These are phyloP conservation scores for Callyntrura guangdongensis DNA, from an alignment of 2,888 invertebrate genomes.

Conservation along the genomic window DNA sequence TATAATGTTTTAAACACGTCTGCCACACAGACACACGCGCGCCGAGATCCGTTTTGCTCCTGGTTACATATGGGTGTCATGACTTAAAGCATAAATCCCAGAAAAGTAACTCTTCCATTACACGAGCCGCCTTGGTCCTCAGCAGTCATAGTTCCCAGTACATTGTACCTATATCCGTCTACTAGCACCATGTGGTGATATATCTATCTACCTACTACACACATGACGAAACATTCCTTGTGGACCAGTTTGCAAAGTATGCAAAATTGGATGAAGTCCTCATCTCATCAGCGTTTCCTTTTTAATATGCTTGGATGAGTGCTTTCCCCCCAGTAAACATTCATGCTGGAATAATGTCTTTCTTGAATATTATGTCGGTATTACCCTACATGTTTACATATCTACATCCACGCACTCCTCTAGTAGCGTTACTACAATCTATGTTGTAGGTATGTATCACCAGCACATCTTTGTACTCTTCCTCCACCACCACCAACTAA, in stretches of 20 bases:
- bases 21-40: not conserved
- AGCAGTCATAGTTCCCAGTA: not conserved
- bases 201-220: slow-evolving; percentile 42
- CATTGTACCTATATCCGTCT: not conserved
- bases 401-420: not conserved
- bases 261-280: slow-evolving; percentile 71
- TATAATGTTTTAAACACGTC: slow-evolving; percentile 13
- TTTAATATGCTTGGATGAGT: slow-evolving; percentile 69
- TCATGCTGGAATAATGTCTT: slow-evolving; percentile 3
- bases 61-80: slow-evolving; percentile 52
- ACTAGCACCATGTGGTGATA: not conserved
- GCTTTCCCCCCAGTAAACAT: slow-evolving; percentile 49
- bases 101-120: slow-evolving; percentile 57
- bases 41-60: slow-evolving; percentile 11
- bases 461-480: not conserved
- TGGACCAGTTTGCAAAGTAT: slow-evolving; percentile 70
- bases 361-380: not conserved
- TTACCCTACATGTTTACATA: not conserved
- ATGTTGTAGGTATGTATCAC: not conserved
- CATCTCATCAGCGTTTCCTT: slow-evolving; percentile 70
- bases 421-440: not conserved
- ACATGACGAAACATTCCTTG: slow-evolving; percentile 51
- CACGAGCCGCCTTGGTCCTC: slow-evolving; percentile 40
- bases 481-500: not conserved
- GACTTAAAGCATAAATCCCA: slow-evolving; percentile 60